Evolutionary conservation across 2,888 invertebrate species (phyloP), one percentile per base, ranked within the genome.

Genomic region (Hydrotaea diabolus): DNA sequence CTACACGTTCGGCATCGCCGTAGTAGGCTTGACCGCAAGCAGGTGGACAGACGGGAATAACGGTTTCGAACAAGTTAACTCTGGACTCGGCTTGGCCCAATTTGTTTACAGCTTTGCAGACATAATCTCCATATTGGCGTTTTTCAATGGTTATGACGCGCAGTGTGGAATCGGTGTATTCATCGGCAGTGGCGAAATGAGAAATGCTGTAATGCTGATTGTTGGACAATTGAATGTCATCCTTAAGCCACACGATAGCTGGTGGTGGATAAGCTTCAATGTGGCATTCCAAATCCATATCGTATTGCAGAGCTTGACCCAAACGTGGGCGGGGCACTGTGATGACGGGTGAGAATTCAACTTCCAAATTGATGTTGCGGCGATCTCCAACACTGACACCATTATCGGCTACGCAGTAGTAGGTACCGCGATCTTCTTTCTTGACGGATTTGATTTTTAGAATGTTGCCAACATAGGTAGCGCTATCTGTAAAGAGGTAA

Each of bases 231-330:
- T 95, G 95, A 0, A 95, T 93, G 66, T 95, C 96, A 75, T 97
- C 97, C 91, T 98, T 98, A 4, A 96, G 93, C 98, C 98, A 98
- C 0, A 95, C 94, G 86, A 98, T 97, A 0, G 97, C 97, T 0
- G 98, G 98, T 2, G 97, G 97, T 0, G 98, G 98, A 92, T 98
- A 98, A 0, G 98, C 98, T 91, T 97, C 97, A 15, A 98, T 96
- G 91, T 98, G 98, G 89, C 98, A 98, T 90, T 98, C 98, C 86
- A 98, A 92, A 89, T 98, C 97, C 96, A 98, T 98, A 88, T 98
- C 97, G 89, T 97, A 98, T 91, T 98, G 98, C 11, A 98, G 93
- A 0, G 98, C 98, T 94, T 95, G 94, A 13, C 97, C 97, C 43
- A 97, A 93, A 23, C 97, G 94, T 0, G 97, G 97, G 21, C 96